phyloP scores from a whole-genome alignment of 2,888 invertebrate species.

The Scrobipalpa costella region DNA sequence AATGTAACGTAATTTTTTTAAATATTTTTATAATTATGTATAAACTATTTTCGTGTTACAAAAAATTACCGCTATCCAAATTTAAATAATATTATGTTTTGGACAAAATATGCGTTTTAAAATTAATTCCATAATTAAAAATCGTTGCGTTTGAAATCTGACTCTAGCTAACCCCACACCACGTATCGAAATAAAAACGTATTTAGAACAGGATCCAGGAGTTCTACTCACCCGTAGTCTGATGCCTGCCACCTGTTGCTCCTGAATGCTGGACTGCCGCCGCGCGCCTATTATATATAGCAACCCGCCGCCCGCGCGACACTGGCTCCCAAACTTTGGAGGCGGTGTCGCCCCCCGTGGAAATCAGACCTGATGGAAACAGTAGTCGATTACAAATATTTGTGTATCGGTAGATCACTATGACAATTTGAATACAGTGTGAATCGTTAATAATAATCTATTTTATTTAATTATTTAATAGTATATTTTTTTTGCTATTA shows the following conservation, averaged over 20 bases:
- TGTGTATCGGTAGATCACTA: too few species aligned
- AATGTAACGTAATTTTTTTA: too few species aligned
- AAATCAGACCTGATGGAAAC: background rate
- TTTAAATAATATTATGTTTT: too few species aligned
- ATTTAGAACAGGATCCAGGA: background rate
- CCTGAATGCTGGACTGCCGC: constrained; percentile 57
- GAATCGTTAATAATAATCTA: too few species aligned
- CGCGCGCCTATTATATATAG: constrained; percentile 63
- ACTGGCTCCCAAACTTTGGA: constrained; percentile 54
- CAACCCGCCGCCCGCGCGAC: constrained; percentile 49
- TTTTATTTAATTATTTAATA: too few species aligned
- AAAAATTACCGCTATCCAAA: background rate
- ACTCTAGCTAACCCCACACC: background rate
- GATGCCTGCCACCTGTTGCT: constrained; percentile 63
- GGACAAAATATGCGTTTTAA: too few species aligned
- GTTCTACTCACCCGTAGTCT: constrained; percentile 44
- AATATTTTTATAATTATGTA: too few species aligned
- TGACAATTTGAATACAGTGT: background rate
- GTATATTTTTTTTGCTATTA: too few species aligned
- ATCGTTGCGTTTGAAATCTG: background rate
- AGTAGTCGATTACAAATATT: background rate
- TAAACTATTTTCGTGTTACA: background rate
- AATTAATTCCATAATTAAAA: too few species aligned
- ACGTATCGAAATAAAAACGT: background rate
- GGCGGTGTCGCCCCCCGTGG: background rate